phyloP scores from a whole-genome alignment of 2,888 invertebrate genomes.

The Lagria hirta region DNA sequence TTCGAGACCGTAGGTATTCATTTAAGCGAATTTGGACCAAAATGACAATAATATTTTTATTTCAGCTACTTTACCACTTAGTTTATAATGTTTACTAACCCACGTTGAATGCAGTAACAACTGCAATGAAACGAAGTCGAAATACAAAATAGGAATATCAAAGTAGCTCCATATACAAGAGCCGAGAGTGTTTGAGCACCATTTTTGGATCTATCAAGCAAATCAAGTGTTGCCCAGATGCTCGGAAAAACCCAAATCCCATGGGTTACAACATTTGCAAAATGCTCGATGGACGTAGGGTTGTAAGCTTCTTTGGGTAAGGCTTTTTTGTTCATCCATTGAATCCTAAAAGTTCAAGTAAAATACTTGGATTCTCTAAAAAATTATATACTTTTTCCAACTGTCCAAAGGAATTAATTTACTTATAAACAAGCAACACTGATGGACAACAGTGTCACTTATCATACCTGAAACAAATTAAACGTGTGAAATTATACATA shows the following conservation, averaged over 20 bases:
- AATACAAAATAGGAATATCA: constrained; percentile 81
- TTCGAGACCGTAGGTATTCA: too few species aligned
- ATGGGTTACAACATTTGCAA: constrained; percentile 90
- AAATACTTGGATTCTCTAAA: neutral
- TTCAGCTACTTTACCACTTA: too few species aligned
- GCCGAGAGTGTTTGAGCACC: constrained; percentile 78
- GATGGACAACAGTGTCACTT: constrained; percentile 43
- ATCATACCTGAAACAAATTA: constrained; percentile 44
- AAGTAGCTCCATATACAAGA: constrained; percentile 81
- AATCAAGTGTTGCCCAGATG: constrained; percentile 72
- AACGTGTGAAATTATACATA: too few species aligned
- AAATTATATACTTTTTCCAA: constrained; percentile 17
- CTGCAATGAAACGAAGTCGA: constrained; percentile 90
- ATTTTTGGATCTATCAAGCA: constrained; percentile 72
- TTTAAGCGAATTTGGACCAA: too few species aligned
- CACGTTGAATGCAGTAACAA: constrained; percentile 69
- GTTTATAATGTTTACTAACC: constrained; percentile 57
- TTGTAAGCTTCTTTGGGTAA: constrained; percentile 76
- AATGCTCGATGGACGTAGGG: constrained; percentile 85
- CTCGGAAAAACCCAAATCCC: constrained; percentile 88
- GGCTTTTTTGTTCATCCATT: constrained; percentile 81
- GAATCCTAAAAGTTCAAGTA: constrained; percentile 40
- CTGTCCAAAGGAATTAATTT: constrained; percentile 25
- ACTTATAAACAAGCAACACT: constrained; percentile 44
- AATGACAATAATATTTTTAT: too few species aligned